Base-by-base conservation (phyloP, 2,797 vertebrate genomes). In the Vultur gryphus region DNA sequence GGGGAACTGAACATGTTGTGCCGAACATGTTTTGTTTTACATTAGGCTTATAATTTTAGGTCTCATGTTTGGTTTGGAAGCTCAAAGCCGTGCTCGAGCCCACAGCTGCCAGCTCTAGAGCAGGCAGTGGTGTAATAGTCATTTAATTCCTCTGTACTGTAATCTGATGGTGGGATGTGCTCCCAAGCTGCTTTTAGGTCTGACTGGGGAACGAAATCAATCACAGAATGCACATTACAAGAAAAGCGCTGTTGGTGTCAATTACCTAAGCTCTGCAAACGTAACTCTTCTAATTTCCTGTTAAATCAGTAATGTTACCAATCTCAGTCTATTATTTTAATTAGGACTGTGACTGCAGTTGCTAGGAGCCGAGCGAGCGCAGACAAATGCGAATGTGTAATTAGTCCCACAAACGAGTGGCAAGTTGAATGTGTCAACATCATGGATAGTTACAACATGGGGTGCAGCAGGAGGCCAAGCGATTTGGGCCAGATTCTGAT, bases 261-360 rank as follows among this genome's bases (percentile, higher is more conserved):
- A 97, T 98, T 98, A 97, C 97, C 95, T 93, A 97, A 96, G 92
- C 97, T 97, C 95, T 94, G 94, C 24, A 33, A 96, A 97, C 59
- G 90, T 95, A 97, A 97, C 92, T 95, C 95, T 96, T 96, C 97
- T 97, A 97, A 98, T 97, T 98, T 98, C 97, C 97, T 95, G 96
- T 97, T 98, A 98, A 98, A 98, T 98, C 97, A 92, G 97, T 97
- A 96, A 97, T 97, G 97, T 97, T 98, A 97, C 97, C 96, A 95
- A 96, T 97, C 97, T 95, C 93, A 88, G 96, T 96, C 96, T 95
- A 97, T 98, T 97, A 97, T 97, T 98, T 98, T 97, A 97, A 98
- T 97, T 97, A 97, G 97, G 96, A 93, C 97, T 96, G 92, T 95
- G 98, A 95, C 97, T 97, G 95, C 93, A 93, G 94, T 97, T 98